Evolutionary conservation across 2,888 invertebrate genomes (phyloP).

Genomic region (Quadriops clusia): DNA sequence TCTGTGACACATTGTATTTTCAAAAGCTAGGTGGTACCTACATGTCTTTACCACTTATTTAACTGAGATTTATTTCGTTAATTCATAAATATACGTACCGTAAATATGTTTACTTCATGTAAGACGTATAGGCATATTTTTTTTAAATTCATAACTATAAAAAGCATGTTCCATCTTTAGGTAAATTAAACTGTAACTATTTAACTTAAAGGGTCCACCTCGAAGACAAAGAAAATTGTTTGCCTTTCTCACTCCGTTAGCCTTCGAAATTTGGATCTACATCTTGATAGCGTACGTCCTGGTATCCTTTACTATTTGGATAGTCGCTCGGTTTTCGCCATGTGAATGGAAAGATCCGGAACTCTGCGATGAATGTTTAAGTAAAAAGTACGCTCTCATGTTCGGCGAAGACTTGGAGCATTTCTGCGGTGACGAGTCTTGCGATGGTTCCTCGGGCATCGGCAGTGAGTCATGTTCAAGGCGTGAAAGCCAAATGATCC

Average conservation of each 20-base stretch:
- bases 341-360: conserved; percentile 63
- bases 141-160: too few species aligned
- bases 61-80: too few species aligned
- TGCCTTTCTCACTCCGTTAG: conserved; percentile 76
- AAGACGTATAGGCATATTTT: too few species aligned
- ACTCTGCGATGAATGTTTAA: conserved; percentile 43
- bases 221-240: conserved; percentile 52
- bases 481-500: conserved; percentile 7
- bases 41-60: too few species aligned
- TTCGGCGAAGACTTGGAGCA: conserved; percentile 25
- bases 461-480: conserved; percentile 11
- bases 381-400: conserved; percentile 22
- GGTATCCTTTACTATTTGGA: conserved; percentile 70
- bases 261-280: conserved; percentile 74
- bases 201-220: conserved; percentile 35
- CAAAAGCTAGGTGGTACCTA: too few species aligned
- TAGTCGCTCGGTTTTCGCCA: conserved; percentile 75
- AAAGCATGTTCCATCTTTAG: too few species aligned
- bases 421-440: conserved; percentile 7
- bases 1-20: too few species aligned
- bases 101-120: too few species aligned
- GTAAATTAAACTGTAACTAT: conserved; percentile 1
- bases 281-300: conserved; percentile 68
- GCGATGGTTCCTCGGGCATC: conserved; percentile 13
- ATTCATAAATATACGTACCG: too few species aligned